Conservation (phyloP, 2,797 vertebrate species). For the Darevskia mixta region DNA sequence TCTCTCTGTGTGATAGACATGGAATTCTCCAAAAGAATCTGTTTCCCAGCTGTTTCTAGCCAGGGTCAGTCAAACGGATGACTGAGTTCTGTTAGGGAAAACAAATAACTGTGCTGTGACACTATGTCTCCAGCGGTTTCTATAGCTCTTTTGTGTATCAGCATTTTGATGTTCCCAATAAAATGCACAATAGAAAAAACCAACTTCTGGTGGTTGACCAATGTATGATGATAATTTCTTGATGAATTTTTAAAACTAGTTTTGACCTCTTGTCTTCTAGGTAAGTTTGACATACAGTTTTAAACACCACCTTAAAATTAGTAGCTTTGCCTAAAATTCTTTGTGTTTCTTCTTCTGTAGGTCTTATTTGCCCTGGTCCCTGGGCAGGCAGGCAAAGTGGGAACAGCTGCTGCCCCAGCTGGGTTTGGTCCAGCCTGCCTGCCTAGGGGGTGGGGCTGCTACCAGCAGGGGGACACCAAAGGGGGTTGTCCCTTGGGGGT, state of each 20-base stretch:
- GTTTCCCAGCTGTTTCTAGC: conserved; percentile 64
- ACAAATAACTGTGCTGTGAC: conserved; percentile 55
- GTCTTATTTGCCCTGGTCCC: neutral
- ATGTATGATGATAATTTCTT: neutral
- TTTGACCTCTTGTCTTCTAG: neutral
- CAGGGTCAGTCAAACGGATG: conserved; percentile 38
- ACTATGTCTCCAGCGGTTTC: conserved; percentile 32
- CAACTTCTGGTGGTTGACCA: neutral
- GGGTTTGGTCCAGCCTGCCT: too few relatives aligned
- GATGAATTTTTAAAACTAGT: conserved; percentile 22
- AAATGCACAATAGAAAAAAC: neutral
- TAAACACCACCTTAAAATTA: conserved; percentile 6
- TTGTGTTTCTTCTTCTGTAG: neutral
- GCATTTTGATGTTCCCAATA: conserved; percentile 39
- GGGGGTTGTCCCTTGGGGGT: too few relatives aligned
- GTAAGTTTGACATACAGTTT: neutral
- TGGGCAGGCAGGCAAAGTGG: too few relatives aligned
- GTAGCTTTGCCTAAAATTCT: neutral
- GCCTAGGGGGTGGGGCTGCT: too few relatives aligned
- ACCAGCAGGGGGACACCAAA: too few relatives aligned
- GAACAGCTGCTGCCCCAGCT: too few relatives aligned
- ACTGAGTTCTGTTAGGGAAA: conserved; percentile 52
- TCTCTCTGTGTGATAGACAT: conserved; percentile 45
- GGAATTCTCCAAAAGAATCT: conserved; percentile 73
- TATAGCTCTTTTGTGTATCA: neutral